Conservation (phyloP, 1,140 invertebrate species). For the Bombus sibiricus region DNA sequence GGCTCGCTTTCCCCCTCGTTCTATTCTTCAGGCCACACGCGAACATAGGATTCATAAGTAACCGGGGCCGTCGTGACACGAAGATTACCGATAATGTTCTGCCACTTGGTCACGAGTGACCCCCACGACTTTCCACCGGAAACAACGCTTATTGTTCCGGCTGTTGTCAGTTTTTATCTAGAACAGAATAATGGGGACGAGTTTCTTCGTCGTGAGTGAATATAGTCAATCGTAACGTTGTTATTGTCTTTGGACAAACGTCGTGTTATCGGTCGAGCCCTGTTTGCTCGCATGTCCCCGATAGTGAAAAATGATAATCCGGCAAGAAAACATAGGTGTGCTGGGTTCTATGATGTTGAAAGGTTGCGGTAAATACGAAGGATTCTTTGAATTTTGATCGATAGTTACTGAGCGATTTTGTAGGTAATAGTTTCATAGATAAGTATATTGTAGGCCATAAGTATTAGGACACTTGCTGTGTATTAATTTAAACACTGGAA, state of each 20-base stretch:
- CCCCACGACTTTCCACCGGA: slow-evolving; percentile 50
- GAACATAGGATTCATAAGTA: slow-evolving; percentile 1
- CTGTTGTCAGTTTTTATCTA: slow-evolving; percentile 54
- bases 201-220: slow-evolving; percentile 21
- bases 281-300: slow-evolving; percentile 8
- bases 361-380: no score
- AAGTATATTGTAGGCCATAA: neutral
- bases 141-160: slow-evolving; percentile 48
- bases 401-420: neutral
- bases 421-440: neutral
- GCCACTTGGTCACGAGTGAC: slow-evolving; percentile 36
- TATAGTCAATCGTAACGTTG: neutral
- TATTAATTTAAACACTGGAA: no score
- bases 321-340: neutral
- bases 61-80: neutral
- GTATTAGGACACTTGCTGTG: no score
- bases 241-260: slow-evolving; percentile 40
- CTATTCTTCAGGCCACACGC: neutral
- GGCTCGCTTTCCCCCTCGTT: neutral
- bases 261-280: slow-evolving; percentile 29
- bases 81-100: slow-evolving; percentile 53
- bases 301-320: slow-evolving; percentile 29
- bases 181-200: slow-evolving; percentile 55
- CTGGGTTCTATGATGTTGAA: neutral
- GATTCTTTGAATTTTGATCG: neutral